Evolutionary conservation across 2,888 invertebrate species (phyloP).

Genomic region (Plagiodera versicolora): DNA sequence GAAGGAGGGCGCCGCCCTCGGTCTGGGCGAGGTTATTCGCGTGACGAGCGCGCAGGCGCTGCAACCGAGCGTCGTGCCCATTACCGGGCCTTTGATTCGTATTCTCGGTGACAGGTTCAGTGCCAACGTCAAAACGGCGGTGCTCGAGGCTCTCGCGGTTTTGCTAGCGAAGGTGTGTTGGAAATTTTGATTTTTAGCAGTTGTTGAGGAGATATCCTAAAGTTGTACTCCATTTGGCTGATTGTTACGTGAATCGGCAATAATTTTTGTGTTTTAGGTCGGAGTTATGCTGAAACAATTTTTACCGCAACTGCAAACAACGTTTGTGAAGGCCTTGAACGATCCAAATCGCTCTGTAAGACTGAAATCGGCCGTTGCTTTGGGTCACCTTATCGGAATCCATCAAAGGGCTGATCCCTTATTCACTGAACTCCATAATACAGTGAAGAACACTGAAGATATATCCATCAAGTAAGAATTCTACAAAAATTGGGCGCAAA

Average conservation of each 20-base stretch:
- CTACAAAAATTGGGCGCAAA: too few species aligned
- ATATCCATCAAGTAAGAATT: constrained; percentile 63
- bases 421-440: constrained; percentile 89
- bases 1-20: constrained; percentile 93
- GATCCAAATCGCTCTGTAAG: constrained; percentile 87
- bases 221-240: too few species aligned
- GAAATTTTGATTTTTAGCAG: not conserved
- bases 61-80: constrained; percentile 94
- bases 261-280: constrained; percentile 61
- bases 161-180: constrained; percentile 77
- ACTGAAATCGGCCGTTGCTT: constrained; percentile 84
- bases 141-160: constrained; percentile 89
- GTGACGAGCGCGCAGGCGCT: constrained; percentile 84
- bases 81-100: constrained; percentile 96
- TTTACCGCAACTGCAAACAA: constrained; percentile 96
- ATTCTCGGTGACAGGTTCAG: constrained; percentile 95
- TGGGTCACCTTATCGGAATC: constrained; percentile 86
- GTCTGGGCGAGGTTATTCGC: constrained; percentile 77
- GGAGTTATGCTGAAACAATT: constrained; percentile 96
- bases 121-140: constrained; percentile 92
- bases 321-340: constrained; percentile 92
- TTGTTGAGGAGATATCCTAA: too few species aligned
- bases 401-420: constrained; percentile 93
- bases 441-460: constrained; percentile 83
- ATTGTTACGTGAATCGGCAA: not conserved